Percentiles rank a stretch among this genome's conserved stretches.
These are phyloP conservation scores for Nemurella pictetii DNA, from an alignment of 2,888 invertebrate species.

Conservation along the genomic window DNA sequence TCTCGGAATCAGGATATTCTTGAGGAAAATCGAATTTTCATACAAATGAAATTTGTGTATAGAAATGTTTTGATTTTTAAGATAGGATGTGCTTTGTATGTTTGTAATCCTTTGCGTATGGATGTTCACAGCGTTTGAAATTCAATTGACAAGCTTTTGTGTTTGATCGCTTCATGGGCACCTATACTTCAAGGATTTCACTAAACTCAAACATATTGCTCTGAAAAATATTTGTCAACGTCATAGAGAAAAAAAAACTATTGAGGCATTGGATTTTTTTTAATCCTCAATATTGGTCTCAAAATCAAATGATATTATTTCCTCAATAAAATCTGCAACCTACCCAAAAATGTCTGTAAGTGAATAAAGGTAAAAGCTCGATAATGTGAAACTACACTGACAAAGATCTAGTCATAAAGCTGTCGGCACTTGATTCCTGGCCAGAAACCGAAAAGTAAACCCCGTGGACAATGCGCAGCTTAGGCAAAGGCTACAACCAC, in stretches of 20 bases:
- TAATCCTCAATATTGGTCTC: too few relatives aligned
- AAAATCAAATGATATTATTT: too few relatives aligned
- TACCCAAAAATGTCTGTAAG: neutral
- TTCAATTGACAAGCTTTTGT: neutral
- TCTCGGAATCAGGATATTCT: neutral
- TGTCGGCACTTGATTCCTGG: neutral
- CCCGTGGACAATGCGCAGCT: neutral
- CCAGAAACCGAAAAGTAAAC: neutral
- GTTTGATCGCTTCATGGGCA: neutral
- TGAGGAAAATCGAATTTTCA: constrained; percentile 10
- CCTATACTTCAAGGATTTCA: too few relatives aligned
- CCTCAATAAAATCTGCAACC: too few relatives aligned
- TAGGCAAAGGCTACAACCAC: neutral
- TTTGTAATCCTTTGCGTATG: neutral
- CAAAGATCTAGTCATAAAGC: neutral
- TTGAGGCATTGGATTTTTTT: too few relatives aligned
- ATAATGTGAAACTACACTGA: neutral
- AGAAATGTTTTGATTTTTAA: constrained; percentile 3
- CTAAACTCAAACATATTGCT: too few relatives aligned
- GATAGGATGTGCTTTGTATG: neutral
- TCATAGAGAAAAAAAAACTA: too few relatives aligned
- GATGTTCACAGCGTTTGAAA: neutral
- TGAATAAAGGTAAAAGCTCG: neutral
- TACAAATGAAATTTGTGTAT: constrained; percentile 2
- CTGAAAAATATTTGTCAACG: too few relatives aligned